phyloP scores from a whole-genome alignment of 2,797 vertebrate genomes.

The Brotogeris chrysoptera region DNA sequence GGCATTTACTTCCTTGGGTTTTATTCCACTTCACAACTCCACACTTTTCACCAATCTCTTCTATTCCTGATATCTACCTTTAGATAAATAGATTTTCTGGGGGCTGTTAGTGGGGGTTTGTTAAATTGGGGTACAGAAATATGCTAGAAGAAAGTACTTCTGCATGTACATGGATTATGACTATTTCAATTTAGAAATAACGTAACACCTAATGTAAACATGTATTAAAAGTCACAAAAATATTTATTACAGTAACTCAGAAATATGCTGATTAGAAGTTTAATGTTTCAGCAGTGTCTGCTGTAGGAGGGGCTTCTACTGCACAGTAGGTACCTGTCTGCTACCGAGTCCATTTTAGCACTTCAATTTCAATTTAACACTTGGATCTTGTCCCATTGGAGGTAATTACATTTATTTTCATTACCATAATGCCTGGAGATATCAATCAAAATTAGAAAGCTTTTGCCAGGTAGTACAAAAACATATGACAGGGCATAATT shows the following conservation, averaged over 20 bases:
- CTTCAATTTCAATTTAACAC: background rate
- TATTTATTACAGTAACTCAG: background rate
- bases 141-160: background rate
- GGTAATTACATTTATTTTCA: slow-evolving; percentile 29
- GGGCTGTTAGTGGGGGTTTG: background rate
- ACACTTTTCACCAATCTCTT: slow-evolving; percentile 17
- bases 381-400: background rate
- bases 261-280: background rate
- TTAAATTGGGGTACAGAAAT: background rate
- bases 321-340: background rate
- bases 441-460: background rate
- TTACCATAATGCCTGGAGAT: background rate
- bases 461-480: background rate
- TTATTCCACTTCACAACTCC: background rate
- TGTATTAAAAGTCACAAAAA: background rate
- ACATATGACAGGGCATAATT: background rate
- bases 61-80: background rate
- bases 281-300: background rate
- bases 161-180: background rate
- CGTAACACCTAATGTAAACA: background rate
- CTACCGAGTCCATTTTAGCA: background rate
- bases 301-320: background rate
- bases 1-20: background rate
- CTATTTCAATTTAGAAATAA: background rate
- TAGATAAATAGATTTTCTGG: background rate